These are phyloP conservation scores for Cloeon dipterum DNA, from an alignment of 2,888 invertebrate species.

Conservation along the genomic window DNA sequence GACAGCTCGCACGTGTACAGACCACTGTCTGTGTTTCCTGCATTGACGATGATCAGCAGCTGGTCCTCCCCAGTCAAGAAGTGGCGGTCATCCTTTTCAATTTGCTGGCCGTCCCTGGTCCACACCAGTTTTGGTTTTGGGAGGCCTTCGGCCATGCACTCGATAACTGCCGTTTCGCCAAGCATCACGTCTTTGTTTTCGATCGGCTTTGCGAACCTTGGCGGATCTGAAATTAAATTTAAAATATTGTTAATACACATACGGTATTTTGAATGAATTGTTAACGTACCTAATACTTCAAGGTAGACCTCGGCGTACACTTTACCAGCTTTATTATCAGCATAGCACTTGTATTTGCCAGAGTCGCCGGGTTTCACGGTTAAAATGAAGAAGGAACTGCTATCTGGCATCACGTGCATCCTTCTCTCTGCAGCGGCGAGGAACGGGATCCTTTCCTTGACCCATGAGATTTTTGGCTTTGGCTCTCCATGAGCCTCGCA, in stretches of 20 bases:
- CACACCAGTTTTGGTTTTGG: constrained; percentile 63
- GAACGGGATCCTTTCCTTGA: constrained; percentile 83
- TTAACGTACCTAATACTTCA: constrained; percentile 34
- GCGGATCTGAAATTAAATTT: constrained; percentile 37
- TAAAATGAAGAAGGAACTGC: constrained; percentile 82
- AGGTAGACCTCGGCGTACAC: constrained; percentile 71
- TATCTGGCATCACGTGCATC: constrained; percentile 78
- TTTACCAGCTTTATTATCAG: constrained; percentile 70
- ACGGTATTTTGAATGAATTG: neutral
- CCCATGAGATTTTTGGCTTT: constrained; percentile 68
- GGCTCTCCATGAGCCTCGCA: constrained; percentile 84
- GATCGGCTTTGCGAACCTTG: constrained; percentile 68
- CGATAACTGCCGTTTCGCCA: constrained; percentile 66
- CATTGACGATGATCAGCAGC: constrained; percentile 64
- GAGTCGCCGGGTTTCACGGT: constrained; percentile 71
- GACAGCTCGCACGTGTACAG: constrained; percentile 76
- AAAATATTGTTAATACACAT: constrained; percentile 2
- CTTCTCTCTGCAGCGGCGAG: constrained; percentile 83
- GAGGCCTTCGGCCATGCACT: constrained; percentile 68
- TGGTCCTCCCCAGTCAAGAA: constrained; percentile 75
- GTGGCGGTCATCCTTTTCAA: constrained; percentile 54
- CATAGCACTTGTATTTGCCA: constrained; percentile 84
- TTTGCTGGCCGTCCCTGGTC: constrained; percentile 59
- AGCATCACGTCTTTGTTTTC: constrained; percentile 58
- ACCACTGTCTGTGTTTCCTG: constrained; percentile 55